Base-by-base conservation (phyloP, 2,888 invertebrate genomes). In the Limnephilus rhombicus region DNA sequence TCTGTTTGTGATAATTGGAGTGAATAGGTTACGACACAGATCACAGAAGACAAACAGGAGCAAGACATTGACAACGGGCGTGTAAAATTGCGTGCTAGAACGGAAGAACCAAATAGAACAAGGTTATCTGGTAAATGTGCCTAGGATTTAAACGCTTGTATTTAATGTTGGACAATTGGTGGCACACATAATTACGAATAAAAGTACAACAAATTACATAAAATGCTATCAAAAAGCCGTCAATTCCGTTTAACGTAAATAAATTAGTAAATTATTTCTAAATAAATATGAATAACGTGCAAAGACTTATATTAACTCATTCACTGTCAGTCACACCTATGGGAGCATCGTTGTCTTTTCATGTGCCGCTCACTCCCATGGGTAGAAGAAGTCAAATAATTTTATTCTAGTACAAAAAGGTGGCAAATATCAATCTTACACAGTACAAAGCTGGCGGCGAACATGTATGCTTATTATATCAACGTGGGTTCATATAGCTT, bases 11-110 rank as follows among this genome's bases (percentile, higher is more conserved):
- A 80, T 80, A 89, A 89, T 89, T 89, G 88, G 41, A 68, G 68
- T 37, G n/a, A 89, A 89, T 89, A 89, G 88, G 80, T 89, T 80
- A 15, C 41, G 88, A 80, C 88, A 68, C 41, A 89, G 80, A 53
- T 87, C 68, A 24, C 24, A 68, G 87, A 68, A 53, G 87, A 53
- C 15, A 87, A 41, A 87, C 31, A 87, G 49, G 11, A 87, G 87
- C 2, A 86, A 41, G 86, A 86, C 53, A 83, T 83, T 83, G 83
- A 34, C 18, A 37, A 83, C 18, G 34, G 83, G 83, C 9, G 37
- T 37, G 24, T 34, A 37, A 37, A 83, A 34, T 83, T 24, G 83
- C 83, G 24, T 24, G 83, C 41, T 37, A 83, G 37, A 83, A 37
- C 18, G 68, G 68, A 68, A 24, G 68, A 68, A 68, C n/a, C 7